A percentile compares a stretch with the other conserved stretches of the same genome.
phyloP scores from a whole-genome alignment of 2,888 invertebrate genomes.

The Hololepta plana region DNA sequence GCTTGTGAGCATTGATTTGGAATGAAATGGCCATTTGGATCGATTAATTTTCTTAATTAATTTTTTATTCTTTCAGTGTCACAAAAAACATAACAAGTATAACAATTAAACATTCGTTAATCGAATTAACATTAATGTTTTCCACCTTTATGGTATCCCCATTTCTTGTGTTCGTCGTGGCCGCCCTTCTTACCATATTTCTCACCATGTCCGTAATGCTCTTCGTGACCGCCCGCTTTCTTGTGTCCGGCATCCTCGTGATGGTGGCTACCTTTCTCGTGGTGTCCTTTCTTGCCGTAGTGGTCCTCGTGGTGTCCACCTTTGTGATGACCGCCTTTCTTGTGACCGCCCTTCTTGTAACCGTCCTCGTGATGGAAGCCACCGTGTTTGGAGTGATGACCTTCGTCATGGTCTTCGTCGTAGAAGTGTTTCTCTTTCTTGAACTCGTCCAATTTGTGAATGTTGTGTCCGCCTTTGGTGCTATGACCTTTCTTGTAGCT shows the following conservation, averaged over 20 bases:
- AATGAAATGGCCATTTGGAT: no score
- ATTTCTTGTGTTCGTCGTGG: slow-evolving; percentile 62
- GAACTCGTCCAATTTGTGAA: slow-evolving; percentile 71
- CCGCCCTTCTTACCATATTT: slow-evolving; percentile 67
- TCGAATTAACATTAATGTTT: no score
- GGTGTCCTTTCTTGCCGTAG: slow-evolving; percentile 63
- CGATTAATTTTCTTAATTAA: no score
- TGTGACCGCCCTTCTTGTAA: slow-evolving; percentile 52
- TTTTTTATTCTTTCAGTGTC: no score
- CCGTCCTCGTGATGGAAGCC: slow-evolving; percentile 63
- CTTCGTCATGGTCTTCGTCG: slow-evolving; percentile 68
- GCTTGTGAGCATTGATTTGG: no score
- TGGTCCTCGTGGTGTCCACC: slow-evolving; percentile 58
- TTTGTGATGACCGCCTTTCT: slow-evolving; percentile 67
- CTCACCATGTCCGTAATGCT: slow-evolving; percentile 55
- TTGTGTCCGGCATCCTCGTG: slow-evolving; percentile 67
- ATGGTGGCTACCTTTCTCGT: slow-evolving; percentile 64
- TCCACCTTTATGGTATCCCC: no score
- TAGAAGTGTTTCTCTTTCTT: slow-evolving; percentile 77
- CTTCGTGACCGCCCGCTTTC: slow-evolving; percentile 56
- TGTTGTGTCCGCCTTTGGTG: slow-evolving; percentile 71
- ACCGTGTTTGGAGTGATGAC: slow-evolving; percentile 67
- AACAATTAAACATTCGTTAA: neutral
- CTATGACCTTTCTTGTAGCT: slow-evolving; percentile 57
- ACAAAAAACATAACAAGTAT: neutral